Conservation (phyloP, 2,113 vertebrate genomes). For the Odontesthes bonariensis region DNA sequence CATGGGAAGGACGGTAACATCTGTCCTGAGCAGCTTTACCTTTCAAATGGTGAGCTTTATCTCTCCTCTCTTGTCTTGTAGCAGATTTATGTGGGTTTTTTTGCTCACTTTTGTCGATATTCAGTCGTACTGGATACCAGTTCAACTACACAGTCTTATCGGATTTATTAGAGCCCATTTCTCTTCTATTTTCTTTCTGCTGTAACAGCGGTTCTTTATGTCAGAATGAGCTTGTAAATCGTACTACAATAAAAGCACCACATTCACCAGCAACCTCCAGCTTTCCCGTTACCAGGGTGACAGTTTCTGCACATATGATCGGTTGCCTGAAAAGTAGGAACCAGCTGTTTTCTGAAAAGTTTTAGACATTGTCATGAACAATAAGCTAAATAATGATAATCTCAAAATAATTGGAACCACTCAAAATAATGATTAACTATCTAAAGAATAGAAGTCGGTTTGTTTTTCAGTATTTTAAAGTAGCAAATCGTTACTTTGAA, state of each 20-base stretch:
- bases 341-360: background rate
- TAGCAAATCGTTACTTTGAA: no score
- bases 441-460: background rate
- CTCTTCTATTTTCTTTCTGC: no score
- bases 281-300: background rate
- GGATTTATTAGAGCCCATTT: background rate
- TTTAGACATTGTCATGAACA: no score
- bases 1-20: slow-evolving; percentile 95
- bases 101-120: no score
- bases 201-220: background rate
- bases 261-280: background rate
- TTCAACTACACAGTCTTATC: no score
- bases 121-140: no score
- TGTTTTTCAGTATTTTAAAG: no score
- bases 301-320: background rate
- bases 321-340: background rate
- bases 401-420: background rate
- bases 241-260: background rate
- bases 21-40: slow-evolving; percentile 88
- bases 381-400: background rate
- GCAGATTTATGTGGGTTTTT: no score
- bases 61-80: background rate
- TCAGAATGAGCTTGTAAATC: background rate
- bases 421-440: background rate
- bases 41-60: slow-evolving; percentile 94